phyloP scores from a whole-genome alignment of 2,888 invertebrate genomes.

The Pherbina coryleti region DNA sequence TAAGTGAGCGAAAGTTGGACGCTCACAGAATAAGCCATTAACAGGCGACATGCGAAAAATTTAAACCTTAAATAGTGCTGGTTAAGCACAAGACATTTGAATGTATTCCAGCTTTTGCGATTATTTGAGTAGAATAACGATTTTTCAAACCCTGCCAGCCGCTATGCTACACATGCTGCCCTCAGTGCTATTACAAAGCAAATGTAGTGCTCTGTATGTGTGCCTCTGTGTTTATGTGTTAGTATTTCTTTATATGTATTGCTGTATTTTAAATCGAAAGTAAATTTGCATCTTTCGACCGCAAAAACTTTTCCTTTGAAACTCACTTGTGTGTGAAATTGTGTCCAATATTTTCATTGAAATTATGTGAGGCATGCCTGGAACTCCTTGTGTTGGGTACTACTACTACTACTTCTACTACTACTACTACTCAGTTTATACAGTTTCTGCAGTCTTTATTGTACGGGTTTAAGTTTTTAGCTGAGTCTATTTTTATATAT shows the following conservation, averaged over 20 bases:
- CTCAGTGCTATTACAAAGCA: background rate
- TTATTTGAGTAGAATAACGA: background rate
- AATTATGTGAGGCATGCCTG: conserved; percentile 13
- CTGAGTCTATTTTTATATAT: too few relatives aligned
- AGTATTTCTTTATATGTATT: too few relatives aligned
- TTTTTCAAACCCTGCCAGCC: background rate
- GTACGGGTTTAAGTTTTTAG: too few relatives aligned
- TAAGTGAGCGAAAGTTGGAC: too few relatives aligned
- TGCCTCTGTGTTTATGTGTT: background rate
- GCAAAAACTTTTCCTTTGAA: conserved; percentile 11
- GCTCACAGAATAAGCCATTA: too few relatives aligned
- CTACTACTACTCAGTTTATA: background rate
- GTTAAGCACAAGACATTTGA: background rate
- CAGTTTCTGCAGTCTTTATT: background rate
- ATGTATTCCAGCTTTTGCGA: background rate
- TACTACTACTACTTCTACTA: too few relatives aligned
- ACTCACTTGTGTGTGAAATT: conserved; percentile 27
- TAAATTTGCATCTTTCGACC: conserved; percentile 24
- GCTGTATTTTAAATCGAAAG: background rate
- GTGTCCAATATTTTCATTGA: conserved; percentile 23
- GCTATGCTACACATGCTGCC: background rate
- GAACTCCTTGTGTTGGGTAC: too few relatives aligned
- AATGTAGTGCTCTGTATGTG: background rate
- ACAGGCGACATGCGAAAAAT: too few relatives aligned
- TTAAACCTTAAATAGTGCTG: too few relatives aligned